Base-by-base conservation (phyloP, 2,888 invertebrate species). In the Euzophera pinguis region DNA sequence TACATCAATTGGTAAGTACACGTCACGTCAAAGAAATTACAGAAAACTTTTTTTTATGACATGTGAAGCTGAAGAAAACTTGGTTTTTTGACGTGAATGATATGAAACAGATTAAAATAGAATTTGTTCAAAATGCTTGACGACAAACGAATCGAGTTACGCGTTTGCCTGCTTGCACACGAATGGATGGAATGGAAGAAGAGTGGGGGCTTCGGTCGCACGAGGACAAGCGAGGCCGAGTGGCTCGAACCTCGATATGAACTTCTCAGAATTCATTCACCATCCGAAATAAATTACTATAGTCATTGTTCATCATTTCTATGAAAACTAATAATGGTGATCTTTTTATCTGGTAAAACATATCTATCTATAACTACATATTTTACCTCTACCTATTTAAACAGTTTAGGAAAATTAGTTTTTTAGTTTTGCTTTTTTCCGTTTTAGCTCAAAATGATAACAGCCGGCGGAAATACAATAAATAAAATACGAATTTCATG, bases 211-310 rank as follows among this genome's bases (percentile, higher is more conserved):
- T 61, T 58, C 54, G 63, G 47, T 59, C 53, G 63, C 49, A 57
- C 57, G 64, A 64, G 65, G 65, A 64, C n/a, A n/a, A n/a, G n/a
- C 71, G 65, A 62, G 62, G 69, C 61, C 66, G 16, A 39, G 39
- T 10, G 6, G 62, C 67, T 61, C 65, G 64, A 61, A 64, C 66
- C 66, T 64, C 64, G 68, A 65, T 72, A 75, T 68, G 67, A 74
- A 71, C 69, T 86, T 86, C 85, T 71, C 55, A 78, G 86, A 86
- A 84, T 74, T 79, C 81, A 83, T 85, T 84, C 81, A 81, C 67
- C 75, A 73, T 71, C 69, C 71, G 66, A 75, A 71, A 69, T 77
- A 77, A 76, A 38, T 39, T 38, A 49, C 22, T 27, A 37, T 75
- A 70, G 64, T 63, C 58, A 68, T 71, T 71, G 71, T 74, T 75